Conservation (phyloP, 2,113 vertebrate genomes). For the Symphodus melops region DNA sequence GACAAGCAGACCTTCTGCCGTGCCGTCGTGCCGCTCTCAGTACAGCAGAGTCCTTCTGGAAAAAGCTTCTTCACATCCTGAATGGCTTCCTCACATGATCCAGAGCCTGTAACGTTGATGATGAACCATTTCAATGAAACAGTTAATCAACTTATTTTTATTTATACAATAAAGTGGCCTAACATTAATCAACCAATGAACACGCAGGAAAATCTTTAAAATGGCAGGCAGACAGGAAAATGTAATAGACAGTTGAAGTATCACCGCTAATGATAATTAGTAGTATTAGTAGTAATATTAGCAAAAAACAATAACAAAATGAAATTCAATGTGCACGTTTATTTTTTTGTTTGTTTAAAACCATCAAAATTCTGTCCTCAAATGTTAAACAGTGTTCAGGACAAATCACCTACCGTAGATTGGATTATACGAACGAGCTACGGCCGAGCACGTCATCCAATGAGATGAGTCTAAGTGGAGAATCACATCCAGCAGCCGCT, state of each 20-base stretch:
- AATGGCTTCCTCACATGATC: conserved; percentile 73
- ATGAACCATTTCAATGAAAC: no score
- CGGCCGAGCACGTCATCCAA: background rate
- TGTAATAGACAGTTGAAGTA: no score
- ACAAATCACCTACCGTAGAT: conserved; percentile 75
- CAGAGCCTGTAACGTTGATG: conserved; percentile 69
- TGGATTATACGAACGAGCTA: conserved; percentile 53
- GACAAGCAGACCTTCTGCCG: conserved; percentile 74
- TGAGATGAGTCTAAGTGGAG: conserved; percentile 12
- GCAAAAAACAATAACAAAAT: background rate
- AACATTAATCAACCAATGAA: no score
- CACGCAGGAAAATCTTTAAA: no score
- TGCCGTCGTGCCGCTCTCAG: conserved; percentile 56
- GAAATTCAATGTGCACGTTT: background rate
- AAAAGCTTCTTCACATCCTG: conserved; percentile 80
- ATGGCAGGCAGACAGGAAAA: no score
- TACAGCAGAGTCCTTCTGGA: conserved; percentile 79
- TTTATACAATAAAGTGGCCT: no score
- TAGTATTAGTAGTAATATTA: no score
- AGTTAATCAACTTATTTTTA: no score
- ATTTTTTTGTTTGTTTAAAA: no score
- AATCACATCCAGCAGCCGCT: conserved; percentile 80
- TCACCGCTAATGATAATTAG: no score
- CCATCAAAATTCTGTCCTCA: background rate
- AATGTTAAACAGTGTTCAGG: background rate